Evolutionary conservation across 2,888 invertebrate species (phyloP), one percentile per base, ranked within the genome.

Genomic region (Tubulanus polymorphus): DNA sequence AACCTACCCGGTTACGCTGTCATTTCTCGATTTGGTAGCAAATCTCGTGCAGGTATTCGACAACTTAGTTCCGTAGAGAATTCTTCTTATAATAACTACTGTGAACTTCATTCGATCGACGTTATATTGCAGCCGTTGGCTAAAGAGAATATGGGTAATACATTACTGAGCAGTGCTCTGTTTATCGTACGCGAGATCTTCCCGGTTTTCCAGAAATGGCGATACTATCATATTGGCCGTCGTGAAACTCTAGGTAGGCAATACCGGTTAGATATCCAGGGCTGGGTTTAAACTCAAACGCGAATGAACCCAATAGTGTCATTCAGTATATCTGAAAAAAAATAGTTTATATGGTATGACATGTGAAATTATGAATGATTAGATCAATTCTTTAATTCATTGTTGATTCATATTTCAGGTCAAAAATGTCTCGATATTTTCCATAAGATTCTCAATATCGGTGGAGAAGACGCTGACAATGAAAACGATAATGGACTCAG

Each of bases 201-300:
- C 59, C 79, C 80, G 1, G 71, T 68, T 28, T 77, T 74, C 62
- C 71, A 74, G 45, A 76, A 76, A 59, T 80, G 79, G 79, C 63
- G 75, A 48, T 80, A 75, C 59, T 66, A 64, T 26, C 62, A 68
- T 48, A 53, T 62, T 15, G 61, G 62, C n/a, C 68, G 73, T 18
- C 63, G 72, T 41, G 74, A 76, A 56, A 58, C 63, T 47, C 72
- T 79, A 51, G 76, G 76, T 67, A 59, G 63, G 60, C 54, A 51
- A 30, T 23, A 12, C 26, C 3, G 26, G 27, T 23, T 12, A n/a
- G 35, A 32, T n/a, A 32, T n/a, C n/a, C n/a, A n/a, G n/a, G n/a
- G n/a, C n/a, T n/a, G n/a, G n/a, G n/a, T n/a, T n/a, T n/a, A n/a
- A n/a, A n/a, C n/a, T n/a, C n/a, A n/a, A n/a, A n/a, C n/a, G n/a